Evolutionary conservation across 2,797 vertebrate species (phyloP).

Genomic region (Poeciliopsis paucimaculata): DNA sequence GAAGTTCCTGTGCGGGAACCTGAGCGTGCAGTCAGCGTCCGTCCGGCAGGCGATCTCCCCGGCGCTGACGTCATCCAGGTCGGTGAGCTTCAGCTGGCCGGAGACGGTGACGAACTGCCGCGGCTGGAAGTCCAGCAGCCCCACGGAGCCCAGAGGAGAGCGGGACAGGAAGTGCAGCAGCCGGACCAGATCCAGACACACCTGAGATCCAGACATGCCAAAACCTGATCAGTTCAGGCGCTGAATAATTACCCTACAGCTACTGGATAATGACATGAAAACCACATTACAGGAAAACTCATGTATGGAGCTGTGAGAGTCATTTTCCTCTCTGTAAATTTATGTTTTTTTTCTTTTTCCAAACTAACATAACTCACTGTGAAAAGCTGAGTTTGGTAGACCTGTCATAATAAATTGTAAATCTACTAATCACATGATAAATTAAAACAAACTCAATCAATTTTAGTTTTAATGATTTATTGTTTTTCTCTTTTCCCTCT

Average conservation of each 20-base stretch:
- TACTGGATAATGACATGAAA: background rate
- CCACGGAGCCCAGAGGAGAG: conserved; percentile 90
- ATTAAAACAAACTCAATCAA: too few species aligned
- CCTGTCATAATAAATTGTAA: too few species aligned
- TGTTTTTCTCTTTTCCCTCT: too few species aligned
- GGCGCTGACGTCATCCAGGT: conserved; percentile 88
- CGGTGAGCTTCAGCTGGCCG: conserved; percentile 90
- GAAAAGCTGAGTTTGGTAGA: too few species aligned
- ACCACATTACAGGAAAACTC: background rate
- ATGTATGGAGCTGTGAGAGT: background rate
- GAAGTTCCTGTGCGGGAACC: conserved; percentile 88
- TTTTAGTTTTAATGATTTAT: too few species aligned
- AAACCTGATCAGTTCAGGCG: conserved; percentile 37
- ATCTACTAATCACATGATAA: too few species aligned
- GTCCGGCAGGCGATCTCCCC: conserved; percentile 79
- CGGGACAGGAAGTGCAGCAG: conserved; percentile 89
- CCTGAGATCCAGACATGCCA: conserved; percentile 71
- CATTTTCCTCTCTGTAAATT: background rate
- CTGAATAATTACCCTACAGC: background rate
- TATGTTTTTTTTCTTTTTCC: background rate
- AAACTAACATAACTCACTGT: background rate
- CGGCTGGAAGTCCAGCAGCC: conserved; percentile 92
- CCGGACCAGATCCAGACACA: conserved; percentile 88
- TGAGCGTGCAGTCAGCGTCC: conserved; percentile 84
- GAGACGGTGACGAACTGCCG: conserved; percentile 91